Evolutionary conservation across 53 echinoderm and acorn worm genomes (phyloP), one percentile per base, ranked within the genome.

Genomic region (Apostichopus leukothele): DNA sequence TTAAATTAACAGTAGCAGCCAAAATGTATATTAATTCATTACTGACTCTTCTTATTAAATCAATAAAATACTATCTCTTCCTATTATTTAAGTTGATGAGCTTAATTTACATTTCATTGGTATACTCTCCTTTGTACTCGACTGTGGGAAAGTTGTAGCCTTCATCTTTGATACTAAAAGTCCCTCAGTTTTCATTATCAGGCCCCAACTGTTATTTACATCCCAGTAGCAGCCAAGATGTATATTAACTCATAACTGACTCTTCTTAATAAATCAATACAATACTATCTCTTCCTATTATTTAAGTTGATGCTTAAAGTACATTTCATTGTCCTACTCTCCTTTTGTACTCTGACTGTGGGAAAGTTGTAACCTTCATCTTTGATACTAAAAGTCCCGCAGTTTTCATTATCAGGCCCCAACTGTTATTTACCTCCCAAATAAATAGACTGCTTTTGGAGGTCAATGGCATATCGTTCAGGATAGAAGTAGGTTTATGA

Each of bases 111-210:
- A 6, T 63, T 7, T 16, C 8, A 11, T 63, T 63, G 16, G 11
- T 16, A 13, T 16, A 13, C 63, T 63, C 63, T 63, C 63, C 16
- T 63, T 77, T 53, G 54, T 50, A 3, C 4, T 53, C 19, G 16
- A 79, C 79, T 7, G 79, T 79, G 79, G 79, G 79, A 79, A 79
- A 16, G 39, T 27, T 7, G 11, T 53, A 79, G 1, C 79, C 79
- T 51, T 51, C 18, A 79, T 79, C 51, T 51, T 51, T 79, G 10
- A 13, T 79, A 52, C 5, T 51, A 51, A 14, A 63, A 63, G 16
- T 16, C 14, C 16, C 16, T 11, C 0, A 63, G 63, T 63, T 16
- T 63, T 16, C 63, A 63, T 63, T 13, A 16, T 63, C 14, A 39
- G 39, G 39, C 39, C 39, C 39, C 39, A 39, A 39, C 25, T 25